Percentiles rank a stretch among this genome's conserved stretches.
Conservation (phyloP, 2,797 vertebrate species). For the Eleutherodactylus coqui region DNA sequence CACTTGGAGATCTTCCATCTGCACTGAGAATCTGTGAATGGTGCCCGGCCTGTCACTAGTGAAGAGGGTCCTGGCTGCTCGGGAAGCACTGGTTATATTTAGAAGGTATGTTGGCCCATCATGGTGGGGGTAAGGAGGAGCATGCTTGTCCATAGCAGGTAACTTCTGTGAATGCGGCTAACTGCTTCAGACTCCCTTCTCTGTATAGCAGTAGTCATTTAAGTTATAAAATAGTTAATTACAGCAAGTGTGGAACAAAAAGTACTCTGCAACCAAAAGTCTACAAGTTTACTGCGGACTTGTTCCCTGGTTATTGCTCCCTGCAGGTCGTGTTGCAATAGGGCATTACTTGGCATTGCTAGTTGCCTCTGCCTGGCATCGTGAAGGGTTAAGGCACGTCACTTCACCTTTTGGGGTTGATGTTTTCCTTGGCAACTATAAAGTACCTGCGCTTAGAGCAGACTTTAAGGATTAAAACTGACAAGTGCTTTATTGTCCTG, state of each 20-base stretch:
- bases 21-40: not conserved
- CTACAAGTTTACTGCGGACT: no score
- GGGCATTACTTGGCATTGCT: not conserved
- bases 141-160: not conserved
- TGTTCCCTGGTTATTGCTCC: not conserved
- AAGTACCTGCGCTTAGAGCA: slow-evolving; percentile 2
- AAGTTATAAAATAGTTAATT: not conserved
- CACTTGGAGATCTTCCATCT: no score
- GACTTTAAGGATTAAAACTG: slow-evolving; percentile 3
- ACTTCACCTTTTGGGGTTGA: slow-evolving; percentile 21
- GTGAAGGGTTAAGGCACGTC: not conserved
- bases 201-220: not conserved
- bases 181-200: not conserved
- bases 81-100: not conserved
- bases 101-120: slow-evolving; percentile 18
- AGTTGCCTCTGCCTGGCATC: not conserved
- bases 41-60: slow-evolving; percentile 28
- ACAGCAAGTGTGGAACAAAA: not conserved
- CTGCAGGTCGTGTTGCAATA: not conserved
- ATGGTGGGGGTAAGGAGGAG: not conserved
- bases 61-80: not conserved
- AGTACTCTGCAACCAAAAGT: no score
- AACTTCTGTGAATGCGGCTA: not conserved
- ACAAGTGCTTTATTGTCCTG: slow-evolving; percentile 35
- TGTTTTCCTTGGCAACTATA: slow-evolving; percentile 27